These are phyloP conservation scores for Eustalomyia histrio DNA, from an alignment of 2,888 invertebrate species.

Conservation along the genomic window DNA sequence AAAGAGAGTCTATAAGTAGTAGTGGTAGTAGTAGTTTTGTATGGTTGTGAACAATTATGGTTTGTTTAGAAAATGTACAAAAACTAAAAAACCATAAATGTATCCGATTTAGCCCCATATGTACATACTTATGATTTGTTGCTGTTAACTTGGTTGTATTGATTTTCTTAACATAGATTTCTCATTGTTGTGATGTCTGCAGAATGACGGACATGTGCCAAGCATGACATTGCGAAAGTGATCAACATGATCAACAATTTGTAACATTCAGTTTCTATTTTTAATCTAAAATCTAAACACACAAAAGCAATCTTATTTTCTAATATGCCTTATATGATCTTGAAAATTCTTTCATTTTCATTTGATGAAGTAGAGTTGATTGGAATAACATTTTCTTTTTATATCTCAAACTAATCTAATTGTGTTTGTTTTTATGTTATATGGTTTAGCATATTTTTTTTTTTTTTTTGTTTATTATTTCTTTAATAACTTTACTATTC, in stretches of 20 bases:
- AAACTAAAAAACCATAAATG: neutral
- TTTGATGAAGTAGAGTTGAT: conserved; percentile 4
- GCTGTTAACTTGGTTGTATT: neutral
- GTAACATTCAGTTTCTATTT: conserved; percentile 48
- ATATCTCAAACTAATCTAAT: conserved; percentile 18
- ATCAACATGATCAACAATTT: conserved; percentile 17
- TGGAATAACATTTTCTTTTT: conserved; percentile 11
- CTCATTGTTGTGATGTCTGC: neutral
- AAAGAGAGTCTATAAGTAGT: no score
- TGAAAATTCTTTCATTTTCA: conserved; percentile 47
- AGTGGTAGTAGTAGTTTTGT: neutral
- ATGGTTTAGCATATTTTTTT: neutral
- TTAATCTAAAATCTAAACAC: conserved; percentile 1
- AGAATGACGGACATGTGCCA: conserved; percentile 37
- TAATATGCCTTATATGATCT: conserved; percentile 42
- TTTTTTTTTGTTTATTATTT: neutral
- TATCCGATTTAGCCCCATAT: conserved; percentile 9
- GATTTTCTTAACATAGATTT: neutral
- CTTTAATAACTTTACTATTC: neutral
- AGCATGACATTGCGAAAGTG: conserved; percentile 42
- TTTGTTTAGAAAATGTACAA: conserved; percentile 17
- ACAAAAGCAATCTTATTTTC: conserved; percentile 18
- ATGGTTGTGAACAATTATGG: conserved; percentile 18
- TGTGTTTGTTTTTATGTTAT: conserved; percentile 1
- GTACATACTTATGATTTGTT: no score